phyloP scores from a whole-genome alignment of 2,113 vertebrate genomes.

The Hipposideros armiger region DNA sequence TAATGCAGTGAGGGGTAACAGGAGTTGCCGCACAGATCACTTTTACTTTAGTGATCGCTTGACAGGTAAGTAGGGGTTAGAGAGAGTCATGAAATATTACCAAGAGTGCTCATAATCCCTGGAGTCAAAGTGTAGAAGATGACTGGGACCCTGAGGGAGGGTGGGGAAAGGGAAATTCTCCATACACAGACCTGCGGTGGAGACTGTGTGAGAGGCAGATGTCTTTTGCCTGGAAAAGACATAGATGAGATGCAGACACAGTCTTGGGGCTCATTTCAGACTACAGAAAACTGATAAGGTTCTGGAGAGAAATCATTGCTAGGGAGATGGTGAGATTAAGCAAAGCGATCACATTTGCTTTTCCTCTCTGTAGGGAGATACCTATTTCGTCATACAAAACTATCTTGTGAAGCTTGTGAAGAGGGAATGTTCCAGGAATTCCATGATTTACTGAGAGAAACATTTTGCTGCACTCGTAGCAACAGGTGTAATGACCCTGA shows the following conservation, averaged over 20 bases:
- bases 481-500: neutral
- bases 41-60: neutral
- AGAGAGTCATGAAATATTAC: neutral
- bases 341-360: neutral
- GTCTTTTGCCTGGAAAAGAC: neutral
- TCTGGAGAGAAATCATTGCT: neutral
- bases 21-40: slow-evolving; percentile 47
- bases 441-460: slow-evolving; percentile 65
- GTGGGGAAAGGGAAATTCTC: neutral
- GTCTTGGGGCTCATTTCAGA: neutral
- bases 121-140: neutral
- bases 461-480: neutral
- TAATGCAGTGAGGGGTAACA: rapidly evolving
- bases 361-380: slow-evolving; percentile 33
- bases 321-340: neutral
- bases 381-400: neutral
- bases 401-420: slow-evolving; percentile 18
- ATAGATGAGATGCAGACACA: neutral
- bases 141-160: neutral
- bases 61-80: neutral
- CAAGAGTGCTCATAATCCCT: neutral
- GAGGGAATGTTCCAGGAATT: neutral
- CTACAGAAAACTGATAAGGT: neutral
- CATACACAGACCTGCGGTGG: neutral
- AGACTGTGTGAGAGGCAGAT: neutral